These are phyloP conservation scores for Liodrosophila aerea DNA, from an alignment of 2,888 invertebrate genomes.

Conservation along the genomic window DNA sequence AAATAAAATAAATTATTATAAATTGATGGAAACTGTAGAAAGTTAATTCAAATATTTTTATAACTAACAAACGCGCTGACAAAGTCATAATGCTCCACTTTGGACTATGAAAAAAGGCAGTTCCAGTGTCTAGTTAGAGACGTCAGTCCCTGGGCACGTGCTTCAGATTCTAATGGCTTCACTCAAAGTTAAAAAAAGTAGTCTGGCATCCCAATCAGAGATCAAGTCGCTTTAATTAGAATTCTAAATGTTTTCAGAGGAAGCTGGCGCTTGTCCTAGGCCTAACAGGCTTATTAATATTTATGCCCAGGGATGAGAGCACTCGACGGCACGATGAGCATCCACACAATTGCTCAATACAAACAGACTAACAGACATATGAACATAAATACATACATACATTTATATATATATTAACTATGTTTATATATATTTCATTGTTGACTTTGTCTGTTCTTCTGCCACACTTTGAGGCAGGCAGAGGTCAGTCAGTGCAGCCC, in stretches of 20 bases:
- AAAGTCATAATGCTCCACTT: constrained; percentile 12
- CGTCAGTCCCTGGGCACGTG: constrained; percentile 66
- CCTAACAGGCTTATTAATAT: constrained; percentile 62
- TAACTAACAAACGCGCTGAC: constrained; percentile 9
- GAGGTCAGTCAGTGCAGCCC: constrained; percentile 36
- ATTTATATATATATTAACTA: constrained; percentile 2
- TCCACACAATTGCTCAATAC: constrained; percentile 10
- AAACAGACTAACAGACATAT: background rate
- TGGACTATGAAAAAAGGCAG: constrained; percentile 24
- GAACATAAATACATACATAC: constrained; percentile 3
- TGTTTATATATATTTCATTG: constrained; percentile 11
- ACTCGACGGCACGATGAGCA: constrained; percentile 28
- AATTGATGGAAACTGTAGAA: too few species aligned
- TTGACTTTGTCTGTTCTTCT: constrained; percentile 27
- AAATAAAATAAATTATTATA: too few species aligned
- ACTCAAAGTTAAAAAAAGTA: constrained; percentile 21
- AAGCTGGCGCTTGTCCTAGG: constrained; percentile 65
- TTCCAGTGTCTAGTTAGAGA: constrained; percentile 39
- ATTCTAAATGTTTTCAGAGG: constrained; percentile 74
- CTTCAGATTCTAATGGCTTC: constrained; percentile 56
- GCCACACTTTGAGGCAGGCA: constrained; percentile 53
- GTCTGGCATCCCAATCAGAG: constrained; percentile 42
- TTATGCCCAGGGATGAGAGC: constrained; percentile 61
- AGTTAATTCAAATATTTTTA: too few species aligned
- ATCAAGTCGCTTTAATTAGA: constrained; percentile 74